Conservation (phyloP, 2,797 vertebrate species). For the Alcedo quadribrachys region DNA sequence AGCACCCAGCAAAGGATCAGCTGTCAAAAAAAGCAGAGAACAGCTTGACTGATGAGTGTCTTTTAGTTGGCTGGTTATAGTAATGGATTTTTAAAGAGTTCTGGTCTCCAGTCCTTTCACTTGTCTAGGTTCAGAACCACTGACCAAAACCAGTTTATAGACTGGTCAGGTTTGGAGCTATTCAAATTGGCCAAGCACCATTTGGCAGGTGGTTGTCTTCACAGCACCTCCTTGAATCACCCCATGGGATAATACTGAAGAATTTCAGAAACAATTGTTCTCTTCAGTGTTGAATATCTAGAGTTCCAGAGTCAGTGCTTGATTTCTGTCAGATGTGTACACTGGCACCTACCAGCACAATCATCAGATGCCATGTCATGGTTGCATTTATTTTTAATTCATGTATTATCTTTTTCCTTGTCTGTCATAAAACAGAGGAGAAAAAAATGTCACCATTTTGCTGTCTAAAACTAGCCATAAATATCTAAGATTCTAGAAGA, state of each 20-base stretch:
- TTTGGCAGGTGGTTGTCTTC: not conserved
- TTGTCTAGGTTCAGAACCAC: not conserved
- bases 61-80: not conserved
- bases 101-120: not conserved
- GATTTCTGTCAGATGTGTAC: not conserved
- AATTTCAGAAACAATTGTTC: not conserved
- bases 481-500: not conserved
- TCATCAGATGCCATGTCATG: not conserved
- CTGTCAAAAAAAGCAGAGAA: constrained; percentile 29
- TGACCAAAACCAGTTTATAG: not conserved
- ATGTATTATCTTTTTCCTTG: not conserved
- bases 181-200: not conserved
- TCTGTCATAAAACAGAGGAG: not conserved
- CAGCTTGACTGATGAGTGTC: constrained; percentile 5
- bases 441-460: not conserved
- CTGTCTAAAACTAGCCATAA: constrained; percentile 6
- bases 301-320: not conserved
- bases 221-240: not conserved
- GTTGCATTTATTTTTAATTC: not conserved
- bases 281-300: not conserved
- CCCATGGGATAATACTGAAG: not conserved
- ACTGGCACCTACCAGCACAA: not conserved
- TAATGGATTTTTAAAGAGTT: not conserved
- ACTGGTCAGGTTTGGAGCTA: not conserved
- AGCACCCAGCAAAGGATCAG: constrained; percentile 24